Evolutionary conservation across 2,888 invertebrate species (phyloP).

Genomic region (Drosophila mulleri): DNA sequence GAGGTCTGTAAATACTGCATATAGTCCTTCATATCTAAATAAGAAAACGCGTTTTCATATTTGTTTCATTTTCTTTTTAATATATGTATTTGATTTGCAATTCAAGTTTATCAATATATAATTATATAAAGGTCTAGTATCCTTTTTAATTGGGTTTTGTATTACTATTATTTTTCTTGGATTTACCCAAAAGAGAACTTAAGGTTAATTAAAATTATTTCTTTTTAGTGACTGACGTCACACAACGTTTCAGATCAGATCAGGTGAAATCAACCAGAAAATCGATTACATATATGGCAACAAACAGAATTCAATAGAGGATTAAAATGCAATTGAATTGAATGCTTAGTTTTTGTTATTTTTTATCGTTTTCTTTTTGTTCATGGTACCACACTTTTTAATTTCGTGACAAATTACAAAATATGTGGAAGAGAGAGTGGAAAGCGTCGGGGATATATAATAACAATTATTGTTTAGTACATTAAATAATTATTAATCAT

Average conservation of each 20-base stretch:
- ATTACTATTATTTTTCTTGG: constrained; percentile 15
- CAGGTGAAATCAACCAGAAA: constrained; percentile 28
- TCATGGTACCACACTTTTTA: constrained; percentile 49
- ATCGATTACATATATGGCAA: constrained; percentile 56
- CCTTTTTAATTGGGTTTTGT: constrained; percentile 34
- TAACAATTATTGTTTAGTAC: constrained; percentile 51
- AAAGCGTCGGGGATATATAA: constrained; percentile 17
- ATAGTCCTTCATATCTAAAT: not conserved
- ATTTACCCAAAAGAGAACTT: constrained; percentile 40
- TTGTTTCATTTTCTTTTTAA: constrained; percentile 30
- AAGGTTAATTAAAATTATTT: constrained; percentile 41
- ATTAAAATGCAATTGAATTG: constrained; percentile 55
- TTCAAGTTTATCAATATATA: constrained; percentile 44
- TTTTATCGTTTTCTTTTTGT: constrained; percentile 12
- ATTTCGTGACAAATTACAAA: constrained; percentile 55
- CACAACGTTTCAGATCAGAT: constrained; percentile 35
- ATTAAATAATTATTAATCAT: constrained; percentile 31
- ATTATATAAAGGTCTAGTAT: constrained; percentile 46
- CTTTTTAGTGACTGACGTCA: constrained; percentile 40
- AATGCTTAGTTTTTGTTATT: constrained; percentile 39
- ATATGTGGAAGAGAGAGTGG: constrained; percentile 18
- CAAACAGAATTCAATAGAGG: constrained; percentile 34
- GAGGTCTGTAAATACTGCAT: no score
- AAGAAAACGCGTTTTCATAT: not conserved
- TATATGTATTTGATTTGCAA: constrained; percentile 47